phyloP scores from a whole-genome alignment of 1,140 invertebrate genomes.

The Chlorops oryzae region DNA sequence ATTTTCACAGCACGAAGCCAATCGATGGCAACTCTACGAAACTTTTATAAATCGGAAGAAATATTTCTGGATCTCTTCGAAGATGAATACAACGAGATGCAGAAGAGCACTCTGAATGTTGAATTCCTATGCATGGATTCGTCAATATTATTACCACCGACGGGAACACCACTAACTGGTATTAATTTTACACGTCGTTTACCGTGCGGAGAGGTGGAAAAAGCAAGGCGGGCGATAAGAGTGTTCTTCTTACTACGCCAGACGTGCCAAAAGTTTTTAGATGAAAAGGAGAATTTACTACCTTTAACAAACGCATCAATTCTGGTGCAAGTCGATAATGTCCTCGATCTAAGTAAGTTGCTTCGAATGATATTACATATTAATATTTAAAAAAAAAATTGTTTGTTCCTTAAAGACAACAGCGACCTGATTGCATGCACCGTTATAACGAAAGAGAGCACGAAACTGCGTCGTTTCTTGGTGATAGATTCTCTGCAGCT shows the following conservation, averaged over 20 bases:
- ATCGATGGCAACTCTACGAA: conserved; percentile 76
- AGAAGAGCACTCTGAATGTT: conserved; percentile 79
- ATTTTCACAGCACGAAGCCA: conserved; percentile 69
- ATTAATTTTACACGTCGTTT: conserved; percentile 91
- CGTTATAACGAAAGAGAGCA: conserved; percentile 82
- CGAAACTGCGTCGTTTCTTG: conserved; percentile 83
- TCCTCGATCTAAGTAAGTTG: conserved; percentile 84
- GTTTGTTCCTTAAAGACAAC: conserved; percentile 67
- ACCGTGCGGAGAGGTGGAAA: conserved; percentile 94
- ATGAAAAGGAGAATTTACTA: conserved; percentile 78
- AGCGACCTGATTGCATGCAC: conserved; percentile 95
- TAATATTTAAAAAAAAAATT: background rate
- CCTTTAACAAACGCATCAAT: conserved; percentile 86
- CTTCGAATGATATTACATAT: background rate
- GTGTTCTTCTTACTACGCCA: conserved; percentile 90
- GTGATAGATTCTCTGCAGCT: conserved; percentile 92
- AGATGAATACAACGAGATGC: conserved; percentile 91
- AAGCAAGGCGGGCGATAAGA: conserved; percentile 85
- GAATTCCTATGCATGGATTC: conserved; percentile 94
- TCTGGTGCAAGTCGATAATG: conserved; percentile 86
- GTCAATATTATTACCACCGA: conserved; percentile 91
- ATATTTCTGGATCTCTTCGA: conserved; percentile 99
- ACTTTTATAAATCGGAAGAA: conserved; percentile 97
- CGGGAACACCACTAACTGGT: conserved; percentile 93
- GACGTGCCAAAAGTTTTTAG: conserved; percentile 71